Evolutionary conservation across 2,888 invertebrate species (phyloP), one percentile per base, ranked within the genome.

Genomic region (Pasiphila rectangulata): DNA sequence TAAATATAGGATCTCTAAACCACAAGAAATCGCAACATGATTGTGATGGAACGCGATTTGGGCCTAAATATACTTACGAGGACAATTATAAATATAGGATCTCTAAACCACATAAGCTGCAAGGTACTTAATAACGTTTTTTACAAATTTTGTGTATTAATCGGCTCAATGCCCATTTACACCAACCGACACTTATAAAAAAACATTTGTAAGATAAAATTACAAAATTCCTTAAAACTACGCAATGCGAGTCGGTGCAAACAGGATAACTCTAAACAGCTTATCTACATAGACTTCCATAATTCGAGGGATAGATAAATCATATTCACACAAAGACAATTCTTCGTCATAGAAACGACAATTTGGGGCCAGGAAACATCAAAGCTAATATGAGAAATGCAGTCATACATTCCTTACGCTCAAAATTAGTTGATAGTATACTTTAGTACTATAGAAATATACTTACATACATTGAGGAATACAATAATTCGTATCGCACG

Each of bases 221-320:
- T 19, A 9, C 9, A 16, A 32, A 32, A 10, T 5, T 17, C 16
- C n/a, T n/a, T n/a, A n/a, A n/a, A n/a, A n/a, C n/a, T n/a, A n/a
- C 30, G 9, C 2, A 16, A 30, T 10, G 9, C 17, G 4, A n/a
- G 9, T 17, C 16, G 1, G 30, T 30, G 30, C 30, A 30, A 9
- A 5, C 1, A 7, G 7, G 2, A 9, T 30, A 9, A 13, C 13
- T 27, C 12, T 12, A 27, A 12, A 12, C 12, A 36, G 23, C 17
- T 34, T 10, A 34, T 34, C 19, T 20, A 20, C 6, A 6, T 12
- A 34, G 12, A 34, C 34, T 20, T 21, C 21, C 12, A 36, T 27
- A 36, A 36, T 21, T 21, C 21, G 35, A 36, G n/a, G n/a, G 35
- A 27, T 27, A 27, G 12, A 27, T 12, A 27, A 27, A 27, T 13